These are phyloP conservation scores for Eupeodes luniger DNA, from an alignment of 2,888 invertebrate species.

Conservation along the genomic window DNA sequence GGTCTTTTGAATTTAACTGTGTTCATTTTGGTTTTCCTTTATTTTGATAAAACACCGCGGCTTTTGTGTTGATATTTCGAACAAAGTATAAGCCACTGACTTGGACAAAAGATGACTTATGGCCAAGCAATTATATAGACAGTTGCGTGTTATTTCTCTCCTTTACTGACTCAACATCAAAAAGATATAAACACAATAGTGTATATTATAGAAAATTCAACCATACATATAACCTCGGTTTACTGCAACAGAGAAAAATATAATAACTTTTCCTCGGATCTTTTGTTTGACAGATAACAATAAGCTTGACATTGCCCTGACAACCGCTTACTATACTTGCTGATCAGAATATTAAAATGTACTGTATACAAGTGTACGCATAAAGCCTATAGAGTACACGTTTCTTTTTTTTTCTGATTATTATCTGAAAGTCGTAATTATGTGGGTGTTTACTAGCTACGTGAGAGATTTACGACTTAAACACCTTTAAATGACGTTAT, in stretches of 20 bases:
- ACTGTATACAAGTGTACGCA: no score
- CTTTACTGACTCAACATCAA: background rate
- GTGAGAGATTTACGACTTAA: constrained; percentile 23
- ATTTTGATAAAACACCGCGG: constrained; percentile 12
- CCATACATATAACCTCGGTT: constrained; percentile 15
- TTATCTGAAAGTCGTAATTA: no score
- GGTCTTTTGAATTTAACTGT: constrained; percentile 34
- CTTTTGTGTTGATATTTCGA: constrained; percentile 47
- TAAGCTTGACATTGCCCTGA: constrained; percentile 25
- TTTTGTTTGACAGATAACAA: constrained; percentile 30
- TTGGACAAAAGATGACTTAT: constrained; percentile 65
- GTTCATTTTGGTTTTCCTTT: constrained; percentile 36
- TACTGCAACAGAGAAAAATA: constrained; percentile 2
- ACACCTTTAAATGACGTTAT: constrained; percentile 31
- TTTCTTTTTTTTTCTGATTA: no score
- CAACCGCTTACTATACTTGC: background rate
- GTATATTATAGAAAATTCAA: constrained; percentile 8
- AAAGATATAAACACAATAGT: constrained; percentile 21
- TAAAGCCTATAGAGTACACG: no score
- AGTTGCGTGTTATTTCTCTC: constrained; percentile 13
- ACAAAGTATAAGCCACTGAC: constrained; percentile 43
- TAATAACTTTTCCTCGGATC: constrained; percentile 22
- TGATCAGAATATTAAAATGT: constrained; percentile 16
- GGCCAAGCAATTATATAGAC: constrained; percentile 50
- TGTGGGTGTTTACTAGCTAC: background rate